Evolutionary conservation across 2,113 vertebrate species (phyloP).

Genomic region (Mesoclemmys tuberculata): DNA sequence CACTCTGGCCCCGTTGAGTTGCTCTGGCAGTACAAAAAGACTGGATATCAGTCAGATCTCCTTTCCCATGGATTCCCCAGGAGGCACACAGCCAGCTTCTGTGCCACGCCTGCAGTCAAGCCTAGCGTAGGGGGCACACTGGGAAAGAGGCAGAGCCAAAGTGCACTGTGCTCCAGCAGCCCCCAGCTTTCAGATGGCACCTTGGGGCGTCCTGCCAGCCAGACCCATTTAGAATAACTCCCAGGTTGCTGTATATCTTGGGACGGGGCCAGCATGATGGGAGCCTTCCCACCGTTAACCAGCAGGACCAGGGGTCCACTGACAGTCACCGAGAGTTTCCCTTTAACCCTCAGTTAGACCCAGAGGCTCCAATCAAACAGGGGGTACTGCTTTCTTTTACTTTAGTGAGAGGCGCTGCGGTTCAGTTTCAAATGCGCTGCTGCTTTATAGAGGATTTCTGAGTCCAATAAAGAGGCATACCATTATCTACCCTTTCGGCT

Average conservation of each 20-base stretch:
- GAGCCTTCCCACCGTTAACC: background rate
- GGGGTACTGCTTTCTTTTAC: background rate
- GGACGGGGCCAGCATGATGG: background rate
- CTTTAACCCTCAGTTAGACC: background rate
- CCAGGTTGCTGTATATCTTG: background rate
- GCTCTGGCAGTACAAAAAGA: no score
- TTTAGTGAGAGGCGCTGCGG: background rate
- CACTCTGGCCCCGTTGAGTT: background rate
- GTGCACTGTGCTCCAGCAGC: background rate
- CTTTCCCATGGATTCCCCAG: no score
- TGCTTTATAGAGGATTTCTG: conserved; percentile 42
- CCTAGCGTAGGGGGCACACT: background rate
- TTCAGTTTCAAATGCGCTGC: background rate
- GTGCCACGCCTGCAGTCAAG: background rate
- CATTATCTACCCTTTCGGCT: background rate
- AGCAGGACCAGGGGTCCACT: background rate
- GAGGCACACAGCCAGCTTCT: background rate
- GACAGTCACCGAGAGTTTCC: background rate
- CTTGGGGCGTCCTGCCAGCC: background rate
- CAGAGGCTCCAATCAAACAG: rapidly evolving
- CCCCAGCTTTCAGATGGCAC: background rate
- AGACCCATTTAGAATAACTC: background rate
- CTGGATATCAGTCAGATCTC: background rate
- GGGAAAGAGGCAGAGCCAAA: background rate
- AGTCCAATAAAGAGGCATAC: conserved; percentile 45